Base-by-base conservation (phyloP, 2,113 vertebrate species). In the Cynocephalus volans region DNA sequence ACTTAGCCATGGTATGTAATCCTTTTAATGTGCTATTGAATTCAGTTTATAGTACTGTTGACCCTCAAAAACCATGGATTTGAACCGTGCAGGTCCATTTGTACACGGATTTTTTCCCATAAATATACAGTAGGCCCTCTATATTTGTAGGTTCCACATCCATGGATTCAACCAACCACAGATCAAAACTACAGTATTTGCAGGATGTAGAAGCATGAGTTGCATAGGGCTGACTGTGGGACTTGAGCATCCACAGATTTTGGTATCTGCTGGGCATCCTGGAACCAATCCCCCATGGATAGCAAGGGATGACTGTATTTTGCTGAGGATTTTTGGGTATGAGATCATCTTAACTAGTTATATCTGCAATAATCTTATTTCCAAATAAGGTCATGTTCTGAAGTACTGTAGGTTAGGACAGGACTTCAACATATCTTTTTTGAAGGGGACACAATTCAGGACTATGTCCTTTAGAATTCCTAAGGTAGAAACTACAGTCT, bases 381-480 rank as follows among this genome's bases (percentile, higher is more conserved):
- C 73, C 84, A 96, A 88, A 65, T 86, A 92, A 92, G 62, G 83
- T 81, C 79, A 85, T 48, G 70, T 70, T 88, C 45, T 91, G 72
- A 76, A 65, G 8, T 72, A 70, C 58, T 54, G 0, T 92, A 77
- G 54, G n/a, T 92, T 95, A 91, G 48, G 50, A 86, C 45, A 91
- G 48, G 50, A 86, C 45, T 89, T 95, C 31, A 83, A 56, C n/a
- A 64, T 82, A 28, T 81, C 8, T 58, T 72, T 88, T 88, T 52
- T 62, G 7, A 6, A 31, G 45, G 23, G n/a, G 31, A 62, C 45
- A 81, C 28, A 88, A 60, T 48, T 48, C 92, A 70, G 28, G 41
- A 41, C 4, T 41, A 41, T 41, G 41, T 17, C 52, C 21, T 60
- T 70, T 12, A 80, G 12, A 60, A 41, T 73, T 12, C 21, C 31